Evolutionary conservation across 2,113 vertebrate species (phyloP).

Genomic region (Isurus oxyrinchus): DNA sequence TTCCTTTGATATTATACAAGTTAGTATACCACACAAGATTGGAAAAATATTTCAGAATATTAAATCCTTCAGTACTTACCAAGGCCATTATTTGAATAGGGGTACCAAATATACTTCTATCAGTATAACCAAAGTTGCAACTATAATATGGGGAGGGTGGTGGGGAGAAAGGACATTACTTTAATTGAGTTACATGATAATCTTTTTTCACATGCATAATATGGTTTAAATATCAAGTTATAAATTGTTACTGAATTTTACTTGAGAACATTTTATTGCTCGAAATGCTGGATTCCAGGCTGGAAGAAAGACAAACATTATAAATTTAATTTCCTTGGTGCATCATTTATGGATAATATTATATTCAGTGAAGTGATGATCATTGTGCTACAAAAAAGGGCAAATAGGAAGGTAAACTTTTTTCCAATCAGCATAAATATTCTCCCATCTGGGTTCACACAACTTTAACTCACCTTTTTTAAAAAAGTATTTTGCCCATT

Average conservation of each 20-base stretch:
- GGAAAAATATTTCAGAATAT: neutral
- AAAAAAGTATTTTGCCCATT: neutral
- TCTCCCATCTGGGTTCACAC: neutral
- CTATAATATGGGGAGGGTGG: constrained; percentile 52
- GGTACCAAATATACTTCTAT: constrained; percentile 76
- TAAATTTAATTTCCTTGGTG: neutral
- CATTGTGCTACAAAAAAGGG: neutral
- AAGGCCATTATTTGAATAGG: constrained; percentile 79
- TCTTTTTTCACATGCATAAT: neutral
- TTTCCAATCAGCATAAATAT: neutral
- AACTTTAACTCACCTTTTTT: neutral
- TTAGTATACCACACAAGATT: neutral
- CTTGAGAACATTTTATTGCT: neutral
- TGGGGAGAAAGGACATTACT: constrained; percentile 39
- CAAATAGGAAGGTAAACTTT: neutral
- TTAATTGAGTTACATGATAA: neutral
- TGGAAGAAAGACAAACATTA: neutral
- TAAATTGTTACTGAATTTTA: neutral
- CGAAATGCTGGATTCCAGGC: neutral
- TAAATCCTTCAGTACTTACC: constrained; percentile 65
- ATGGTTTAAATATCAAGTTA: neutral
- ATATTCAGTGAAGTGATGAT: neutral
- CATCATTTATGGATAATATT: neutral
- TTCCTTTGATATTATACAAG: neutral
- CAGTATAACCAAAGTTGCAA: constrained; percentile 71